phyloP scores from a whole-genome alignment of 2,113 vertebrate species.

The Monopterus albus region DNA sequence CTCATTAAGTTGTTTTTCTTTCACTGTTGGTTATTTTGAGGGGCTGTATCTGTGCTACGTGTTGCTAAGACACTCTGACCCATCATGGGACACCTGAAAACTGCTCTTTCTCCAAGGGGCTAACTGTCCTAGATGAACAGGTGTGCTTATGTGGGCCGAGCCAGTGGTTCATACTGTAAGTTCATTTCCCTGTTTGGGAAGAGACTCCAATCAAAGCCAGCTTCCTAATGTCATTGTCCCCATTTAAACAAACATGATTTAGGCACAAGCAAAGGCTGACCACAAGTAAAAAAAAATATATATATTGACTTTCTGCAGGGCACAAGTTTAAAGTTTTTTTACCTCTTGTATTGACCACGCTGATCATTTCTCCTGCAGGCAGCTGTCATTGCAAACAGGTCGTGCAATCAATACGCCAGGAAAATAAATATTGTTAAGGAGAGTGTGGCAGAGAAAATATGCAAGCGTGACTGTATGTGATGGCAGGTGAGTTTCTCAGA shows the following conservation, averaged over 20 bases:
- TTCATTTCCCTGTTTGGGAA: slow-evolving; percentile 51
- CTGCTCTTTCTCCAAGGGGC: slow-evolving; percentile 13
- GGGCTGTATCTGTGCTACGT: slow-evolving; percentile 10
- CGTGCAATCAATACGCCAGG: slow-evolving; percentile 36
- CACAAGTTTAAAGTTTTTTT: too few species aligned
- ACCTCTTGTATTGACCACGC: slow-evolving; percentile 29
- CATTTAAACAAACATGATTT: slow-evolving; percentile 22
- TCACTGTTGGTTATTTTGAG: slow-evolving; percentile 22
- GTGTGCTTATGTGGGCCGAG: slow-evolving; percentile 29
- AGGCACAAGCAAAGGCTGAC: background rate
- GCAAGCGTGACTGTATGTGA: slow-evolving; percentile 11
- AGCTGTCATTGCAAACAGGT: slow-evolving; percentile 36
- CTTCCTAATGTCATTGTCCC: slow-evolving; percentile 31
- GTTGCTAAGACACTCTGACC: slow-evolving; percentile 33
- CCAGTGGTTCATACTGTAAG: slow-evolving; percentile 58
- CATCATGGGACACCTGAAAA: slow-evolving; percentile 25
- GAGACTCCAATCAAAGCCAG: slow-evolving; percentile 15
- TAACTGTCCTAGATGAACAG: slow-evolving; percentile 52
- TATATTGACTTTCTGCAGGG: too few species aligned
- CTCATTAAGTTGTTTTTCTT: background rate
- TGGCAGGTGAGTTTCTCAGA: slow-evolving; percentile 12
- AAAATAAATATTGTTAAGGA: slow-evolving; percentile 22
- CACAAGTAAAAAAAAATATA: too few species aligned
- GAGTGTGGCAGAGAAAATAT: background rate
- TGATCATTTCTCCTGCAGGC: slow-evolving; percentile 35